Evolutionary conservation across 2,888 invertebrate genomes (phyloP), one percentile per base, ranked within the genome.

Genomic region (Drosophila neonasuta): DNA sequence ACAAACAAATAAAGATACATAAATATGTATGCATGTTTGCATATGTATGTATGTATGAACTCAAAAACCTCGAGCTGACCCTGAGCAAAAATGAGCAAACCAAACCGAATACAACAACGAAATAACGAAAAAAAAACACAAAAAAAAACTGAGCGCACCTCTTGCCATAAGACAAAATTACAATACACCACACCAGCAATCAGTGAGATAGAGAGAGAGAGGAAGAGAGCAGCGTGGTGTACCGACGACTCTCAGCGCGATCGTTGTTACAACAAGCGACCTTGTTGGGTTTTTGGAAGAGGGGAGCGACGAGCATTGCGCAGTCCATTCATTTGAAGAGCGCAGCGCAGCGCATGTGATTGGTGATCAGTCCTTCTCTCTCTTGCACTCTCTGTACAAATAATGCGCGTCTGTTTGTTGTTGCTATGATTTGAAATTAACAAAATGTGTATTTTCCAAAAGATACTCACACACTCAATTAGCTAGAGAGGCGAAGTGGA

Each of bases 61-160:
- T 71, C 64, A 80, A 81, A 90, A 90, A 87, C 90, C 89, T 90
- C 90, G 89, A 88, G 79, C 87, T 90, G 90, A 90, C 90, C 90
- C 91, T 90, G 90, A 90, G 86, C 79, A 78, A 73, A 85, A 87
- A 86, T 60, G 56, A 80, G 74, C 74, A 76, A 76, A 64, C 72
- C 6, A 24, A 24, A 24, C 24, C 24, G 44, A 36, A 36, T 4
- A 36, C 36, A 36, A 32, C 36, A n/a, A 36, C 11, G n/a, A 36
- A 36, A 41, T 24, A 24, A 24, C 24, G 24, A 24, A 24, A 24
- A 24, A 24, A 24, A 24, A 24, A 24, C 5, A 24, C 24, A 24
- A 56, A 83, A 71, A 71, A 71, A 66, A 65, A 63, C 52, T 76
- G 55, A 62, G 80, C 68, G 68, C 58, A 65, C 71, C 68, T 62